phyloP scores from a whole-genome alignment of 92 coral and sea anemone species.

The Blastomussa wellsi region DNA sequence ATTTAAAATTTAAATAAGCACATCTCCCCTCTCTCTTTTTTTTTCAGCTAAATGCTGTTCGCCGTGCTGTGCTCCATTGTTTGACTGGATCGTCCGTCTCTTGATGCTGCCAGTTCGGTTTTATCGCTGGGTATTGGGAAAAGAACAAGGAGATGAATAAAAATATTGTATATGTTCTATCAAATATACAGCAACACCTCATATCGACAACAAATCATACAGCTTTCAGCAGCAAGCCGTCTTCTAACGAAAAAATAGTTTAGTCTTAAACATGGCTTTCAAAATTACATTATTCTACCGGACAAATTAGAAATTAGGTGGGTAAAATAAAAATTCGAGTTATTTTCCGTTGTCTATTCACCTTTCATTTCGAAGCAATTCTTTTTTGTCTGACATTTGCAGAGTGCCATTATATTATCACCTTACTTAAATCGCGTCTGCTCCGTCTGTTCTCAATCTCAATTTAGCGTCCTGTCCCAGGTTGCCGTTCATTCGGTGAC shows the following conservation, averaged over 20 bases:
- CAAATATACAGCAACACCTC: not conserved
- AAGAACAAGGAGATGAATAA: constrained; percentile 18
- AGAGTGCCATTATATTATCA: too few relatives aligned
- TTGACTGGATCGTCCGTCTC: constrained; percentile 40
- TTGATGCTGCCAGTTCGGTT: constrained; percentile 38
- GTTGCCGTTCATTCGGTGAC: too few relatives aligned
- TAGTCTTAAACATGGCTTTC: not conserved
- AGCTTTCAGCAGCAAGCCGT: not conserved
- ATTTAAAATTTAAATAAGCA: not conserved
- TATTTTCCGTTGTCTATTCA: not conserved
- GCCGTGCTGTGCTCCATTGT: constrained; percentile 46
- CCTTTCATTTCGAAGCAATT: not conserved
- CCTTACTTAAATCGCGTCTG: too few relatives aligned
- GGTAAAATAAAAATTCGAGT: not conserved
- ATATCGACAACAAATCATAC: not conserved
- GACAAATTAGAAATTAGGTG: not conserved
- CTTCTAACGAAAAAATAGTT: not conserved
- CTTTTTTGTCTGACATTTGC: too few relatives aligned
- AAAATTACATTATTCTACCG: not conserved
- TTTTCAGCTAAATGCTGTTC: constrained; percentile 51
- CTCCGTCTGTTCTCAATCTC: too few relatives aligned
- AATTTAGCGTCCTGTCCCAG: too few relatives aligned
- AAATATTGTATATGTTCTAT: not conserved
- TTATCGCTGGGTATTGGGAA: constrained; percentile 41
- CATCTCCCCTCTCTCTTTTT: not conserved